phyloP scores from a whole-genome alignment of 2,888 invertebrate genomes.

The Eilema caniola region DNA sequence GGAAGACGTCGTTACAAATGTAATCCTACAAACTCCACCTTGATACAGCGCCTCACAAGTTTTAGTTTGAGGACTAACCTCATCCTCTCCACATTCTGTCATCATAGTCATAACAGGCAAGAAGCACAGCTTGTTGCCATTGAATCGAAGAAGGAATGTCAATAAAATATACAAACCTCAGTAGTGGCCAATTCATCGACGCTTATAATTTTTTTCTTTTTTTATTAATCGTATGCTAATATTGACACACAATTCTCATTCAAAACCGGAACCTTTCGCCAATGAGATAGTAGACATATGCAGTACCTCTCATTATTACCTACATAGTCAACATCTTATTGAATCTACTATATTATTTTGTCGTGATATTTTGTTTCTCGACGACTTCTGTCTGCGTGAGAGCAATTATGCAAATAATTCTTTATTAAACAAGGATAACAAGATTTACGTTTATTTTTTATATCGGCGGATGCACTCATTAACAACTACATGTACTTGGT shows the following conservation, averaged over 20 bases:
- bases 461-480: conserved; percentile 5
- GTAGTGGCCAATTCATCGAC: background rate
- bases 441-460: conserved; percentile 6
- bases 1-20: too few relatives aligned
- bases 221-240: conserved; percentile 38
- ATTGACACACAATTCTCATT: conserved; percentile 35
- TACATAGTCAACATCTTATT: conserved; percentile 12
- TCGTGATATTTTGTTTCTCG: background rate
- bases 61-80: background rate
- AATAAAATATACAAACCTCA: background rate
- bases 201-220: conserved; percentile 5
- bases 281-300: conserved; percentile 21
- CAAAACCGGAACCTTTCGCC: conserved; percentile 35
- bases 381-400: background rate
- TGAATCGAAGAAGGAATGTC: background rate
- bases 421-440: background rate
- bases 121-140: background rate
- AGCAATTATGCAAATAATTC: background rate
- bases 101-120: background rate
- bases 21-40: too few relatives aligned
- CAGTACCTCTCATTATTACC: conserved; percentile 26
- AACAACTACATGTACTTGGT: background rate
- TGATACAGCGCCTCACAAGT: background rate
- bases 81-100: background rate
- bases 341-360: conserved; percentile 2